These are phyloP conservation scores for Ypsolopha sequella DNA, from an alignment of 2,888 invertebrate species.

Conservation along the genomic window DNA sequence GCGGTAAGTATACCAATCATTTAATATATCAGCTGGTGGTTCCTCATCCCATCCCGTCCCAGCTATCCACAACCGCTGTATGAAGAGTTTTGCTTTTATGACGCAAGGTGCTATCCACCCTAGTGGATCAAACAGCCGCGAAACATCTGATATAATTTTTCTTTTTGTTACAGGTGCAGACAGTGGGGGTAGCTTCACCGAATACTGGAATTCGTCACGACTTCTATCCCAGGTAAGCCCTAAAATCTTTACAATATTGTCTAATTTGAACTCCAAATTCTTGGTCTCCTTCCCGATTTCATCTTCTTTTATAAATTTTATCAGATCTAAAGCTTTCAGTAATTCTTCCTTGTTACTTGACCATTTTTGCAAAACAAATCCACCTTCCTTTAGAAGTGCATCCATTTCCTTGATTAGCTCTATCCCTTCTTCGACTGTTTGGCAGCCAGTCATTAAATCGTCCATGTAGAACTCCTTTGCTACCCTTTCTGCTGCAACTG, in stretches of 20 bases:
- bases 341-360: background rate
- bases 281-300: background rate
- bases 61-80: conserved; percentile 2
- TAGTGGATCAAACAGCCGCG: background rate
- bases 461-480: background rate
- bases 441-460: background rate
- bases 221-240: background rate
- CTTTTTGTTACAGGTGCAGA: no score
- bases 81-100: background rate
- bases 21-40: background rate
- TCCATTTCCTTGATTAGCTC: no score
- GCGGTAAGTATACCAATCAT: background rate
- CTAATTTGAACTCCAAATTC: background rate
- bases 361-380: background rate
- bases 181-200: no score
- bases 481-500: background rate
- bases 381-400: background rate
- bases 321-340: background rate
- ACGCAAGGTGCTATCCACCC: background rate
- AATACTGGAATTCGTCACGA: background rate
- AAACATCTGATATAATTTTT: background rate
- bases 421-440: background rate
- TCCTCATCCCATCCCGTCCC: conserved; percentile 3
- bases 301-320: background rate
- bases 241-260: background rate